phyloP scores from a whole-genome alignment of 2,113 vertebrate species.

The Grammatotria lemairii region DNA sequence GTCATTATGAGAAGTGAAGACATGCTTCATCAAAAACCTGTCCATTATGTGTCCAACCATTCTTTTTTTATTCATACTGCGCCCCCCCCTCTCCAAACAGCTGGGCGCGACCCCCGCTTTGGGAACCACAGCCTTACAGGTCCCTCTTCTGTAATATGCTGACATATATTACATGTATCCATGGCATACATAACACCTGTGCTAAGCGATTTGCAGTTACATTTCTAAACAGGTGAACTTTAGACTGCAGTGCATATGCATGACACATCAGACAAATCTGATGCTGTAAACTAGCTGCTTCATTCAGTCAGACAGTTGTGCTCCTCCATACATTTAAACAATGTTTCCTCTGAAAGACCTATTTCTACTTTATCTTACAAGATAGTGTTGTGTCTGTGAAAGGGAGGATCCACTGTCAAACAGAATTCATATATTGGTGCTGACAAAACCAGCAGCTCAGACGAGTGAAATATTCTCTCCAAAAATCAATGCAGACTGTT shows the following conservation, averaged over 20 bases:
- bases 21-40: accelerated
- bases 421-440: neutral
- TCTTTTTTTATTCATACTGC: accelerated
- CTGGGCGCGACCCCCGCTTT: neutral
- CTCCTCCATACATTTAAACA: neutral
- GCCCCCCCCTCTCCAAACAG: accelerated
- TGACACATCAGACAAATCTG: accelerated
- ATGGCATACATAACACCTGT: neutral
- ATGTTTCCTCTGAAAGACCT: neutral
- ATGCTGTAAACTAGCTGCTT: neutral
- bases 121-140: neutral
- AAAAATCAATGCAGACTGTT: accelerated
- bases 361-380: neutral
- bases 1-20: neutral
- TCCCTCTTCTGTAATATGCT: neutral
- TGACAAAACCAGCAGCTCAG: neutral
- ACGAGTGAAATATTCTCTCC: neutral
- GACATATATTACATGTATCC: neutral
- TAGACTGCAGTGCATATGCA: neutral
- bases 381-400: neutral
- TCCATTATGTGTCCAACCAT: neutral
- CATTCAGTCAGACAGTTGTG: neutral
- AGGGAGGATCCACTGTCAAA: neutral
- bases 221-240: neutral
- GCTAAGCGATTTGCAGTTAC: neutral